These are phyloP conservation scores for Corythaixoides concolor DNA, from an alignment of 2,113 vertebrate species.

Conservation along the genomic window DNA sequence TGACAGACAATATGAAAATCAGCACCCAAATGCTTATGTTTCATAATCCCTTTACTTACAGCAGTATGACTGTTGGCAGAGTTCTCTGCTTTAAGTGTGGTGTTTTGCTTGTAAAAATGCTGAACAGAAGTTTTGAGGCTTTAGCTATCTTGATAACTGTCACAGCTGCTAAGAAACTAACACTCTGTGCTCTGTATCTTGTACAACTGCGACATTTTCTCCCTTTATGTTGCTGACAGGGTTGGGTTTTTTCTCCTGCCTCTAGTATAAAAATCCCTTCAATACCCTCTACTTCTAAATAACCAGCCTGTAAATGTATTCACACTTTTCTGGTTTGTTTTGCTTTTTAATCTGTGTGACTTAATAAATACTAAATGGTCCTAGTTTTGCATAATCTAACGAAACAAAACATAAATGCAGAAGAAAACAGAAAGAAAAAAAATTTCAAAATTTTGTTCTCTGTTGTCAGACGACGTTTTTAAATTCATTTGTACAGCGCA, in stretches of 20 bases:
- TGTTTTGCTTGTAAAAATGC: constrained; percentile 3
- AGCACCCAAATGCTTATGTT: background rate
- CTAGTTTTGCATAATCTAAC: too few species aligned
- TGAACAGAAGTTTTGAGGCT: constrained; percentile 12
- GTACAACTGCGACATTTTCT: background rate
- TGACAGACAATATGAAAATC: constrained; percentile 32
- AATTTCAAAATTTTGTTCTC: background rate
- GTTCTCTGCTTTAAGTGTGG: background rate
- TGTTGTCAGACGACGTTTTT: background rate
- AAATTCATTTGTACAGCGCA: rapidly evolving
- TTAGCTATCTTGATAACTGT: background rate
- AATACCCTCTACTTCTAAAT: background rate
- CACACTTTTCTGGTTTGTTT: background rate
- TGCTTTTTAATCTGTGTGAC: rapidly evolving
- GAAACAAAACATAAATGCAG: background rate
- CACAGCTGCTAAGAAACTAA: constrained; percentile 5
- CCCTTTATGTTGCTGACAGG: background rate
- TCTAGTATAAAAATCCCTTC: background rate
- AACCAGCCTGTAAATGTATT: background rate
- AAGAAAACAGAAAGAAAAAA: background rate
- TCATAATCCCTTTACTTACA: constrained; percentile 11
- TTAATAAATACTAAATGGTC: background rate
- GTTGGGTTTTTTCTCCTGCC: background rate
- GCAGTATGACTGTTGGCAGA: background rate
- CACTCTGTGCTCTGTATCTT: background rate